A percentile compares a stretch with the other conserved stretches of the same genome.
These are phyloP conservation scores for Siniperca scherzeri DNA, from an alignment of 2,797 vertebrate species.

Conservation along the genomic window DNA sequence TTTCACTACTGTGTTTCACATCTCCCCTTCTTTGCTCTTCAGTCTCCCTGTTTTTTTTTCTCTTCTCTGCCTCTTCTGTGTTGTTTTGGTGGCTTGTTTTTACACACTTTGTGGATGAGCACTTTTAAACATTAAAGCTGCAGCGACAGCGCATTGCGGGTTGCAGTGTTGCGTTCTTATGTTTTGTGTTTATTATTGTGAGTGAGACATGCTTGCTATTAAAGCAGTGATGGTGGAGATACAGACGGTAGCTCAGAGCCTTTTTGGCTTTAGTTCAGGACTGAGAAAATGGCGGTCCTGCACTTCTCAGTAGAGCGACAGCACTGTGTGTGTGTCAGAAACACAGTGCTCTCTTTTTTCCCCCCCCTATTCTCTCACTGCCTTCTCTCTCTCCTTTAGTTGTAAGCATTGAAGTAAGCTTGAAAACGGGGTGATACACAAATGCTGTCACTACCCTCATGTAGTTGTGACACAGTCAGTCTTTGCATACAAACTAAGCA, in stretches of 20 bases:
- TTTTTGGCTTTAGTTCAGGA: constrained; percentile 90
- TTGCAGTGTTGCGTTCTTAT: constrained; percentile 50
- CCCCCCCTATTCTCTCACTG: constrained; percentile 47
- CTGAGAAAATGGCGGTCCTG: constrained; percentile 96
- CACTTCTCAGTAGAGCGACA: constrained; percentile 83
- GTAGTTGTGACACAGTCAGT: constrained; percentile 43
- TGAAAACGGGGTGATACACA: constrained; percentile 48
- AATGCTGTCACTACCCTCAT: constrained; percentile 51
- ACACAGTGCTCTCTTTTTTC: constrained; percentile 68
- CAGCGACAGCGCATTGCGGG: constrained; percentile 54
- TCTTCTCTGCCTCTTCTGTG: constrained; percentile 43
- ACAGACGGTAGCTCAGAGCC: constrained; percentile 83
- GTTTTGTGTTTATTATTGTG: constrained; percentile 40
- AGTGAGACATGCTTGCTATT: constrained; percentile 56
- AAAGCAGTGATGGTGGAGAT: constrained; percentile 56
- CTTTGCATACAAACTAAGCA: constrained; percentile 54
- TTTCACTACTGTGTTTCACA: constrained; percentile 77
- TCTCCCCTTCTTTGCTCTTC: constrained; percentile 28
- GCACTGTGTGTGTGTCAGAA: constrained; percentile 73
- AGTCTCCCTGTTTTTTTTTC: constrained; percentile 31
- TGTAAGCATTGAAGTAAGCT: constrained; percentile 49
- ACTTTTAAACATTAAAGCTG: constrained; percentile 49
- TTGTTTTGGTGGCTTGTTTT: constrained; percentile 63
- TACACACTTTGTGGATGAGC: constrained; percentile 35
- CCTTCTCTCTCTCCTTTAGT: constrained; percentile 50